A percentile compares a stretch with the other conserved stretches of the same genome.
Conservation (phyloP, 2,797 vertebrate species). For the Chloroceryle amazona region DNA sequence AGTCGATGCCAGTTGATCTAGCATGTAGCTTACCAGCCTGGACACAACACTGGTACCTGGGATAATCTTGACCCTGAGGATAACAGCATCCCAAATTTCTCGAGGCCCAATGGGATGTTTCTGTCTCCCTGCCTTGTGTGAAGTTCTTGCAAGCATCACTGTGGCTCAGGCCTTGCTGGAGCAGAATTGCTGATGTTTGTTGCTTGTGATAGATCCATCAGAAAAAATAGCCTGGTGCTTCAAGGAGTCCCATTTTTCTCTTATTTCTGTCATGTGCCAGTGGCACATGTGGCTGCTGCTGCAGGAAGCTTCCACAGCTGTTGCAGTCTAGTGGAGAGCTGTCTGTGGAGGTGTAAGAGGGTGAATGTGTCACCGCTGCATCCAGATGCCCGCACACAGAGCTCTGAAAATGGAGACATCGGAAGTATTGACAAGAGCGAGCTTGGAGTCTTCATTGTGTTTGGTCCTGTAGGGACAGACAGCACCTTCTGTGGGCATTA, state of each 20-base stretch:
- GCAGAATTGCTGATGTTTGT: not conserved
- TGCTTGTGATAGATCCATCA: not conserved
- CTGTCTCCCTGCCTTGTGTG: not conserved
- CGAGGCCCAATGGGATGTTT: not conserved
- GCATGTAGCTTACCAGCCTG: not conserved
- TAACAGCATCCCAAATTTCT: not conserved
- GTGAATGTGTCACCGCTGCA: not conserved
- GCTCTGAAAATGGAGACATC: not conserved
- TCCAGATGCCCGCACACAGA: not conserved
- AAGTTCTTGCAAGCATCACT: not conserved
- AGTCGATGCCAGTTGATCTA: not conserved
- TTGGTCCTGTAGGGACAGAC: not conserved
- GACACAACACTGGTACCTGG: not conserved
- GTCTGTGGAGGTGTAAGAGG: not conserved
- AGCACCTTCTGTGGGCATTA: not conserved
- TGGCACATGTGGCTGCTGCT: not conserved
- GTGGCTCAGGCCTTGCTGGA: not conserved
- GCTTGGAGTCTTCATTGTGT: not conserved
- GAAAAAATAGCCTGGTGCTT: not conserved
- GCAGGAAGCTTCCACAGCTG: not conserved
- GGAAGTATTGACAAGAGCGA: not conserved
- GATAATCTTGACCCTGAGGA: not conserved
- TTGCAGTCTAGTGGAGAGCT: not conserved
- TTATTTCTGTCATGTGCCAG: not conserved
- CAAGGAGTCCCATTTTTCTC: not conserved